phyloP scores from a whole-genome alignment of 2,888 invertebrate genomes.

The Athalia cordata region DNA sequence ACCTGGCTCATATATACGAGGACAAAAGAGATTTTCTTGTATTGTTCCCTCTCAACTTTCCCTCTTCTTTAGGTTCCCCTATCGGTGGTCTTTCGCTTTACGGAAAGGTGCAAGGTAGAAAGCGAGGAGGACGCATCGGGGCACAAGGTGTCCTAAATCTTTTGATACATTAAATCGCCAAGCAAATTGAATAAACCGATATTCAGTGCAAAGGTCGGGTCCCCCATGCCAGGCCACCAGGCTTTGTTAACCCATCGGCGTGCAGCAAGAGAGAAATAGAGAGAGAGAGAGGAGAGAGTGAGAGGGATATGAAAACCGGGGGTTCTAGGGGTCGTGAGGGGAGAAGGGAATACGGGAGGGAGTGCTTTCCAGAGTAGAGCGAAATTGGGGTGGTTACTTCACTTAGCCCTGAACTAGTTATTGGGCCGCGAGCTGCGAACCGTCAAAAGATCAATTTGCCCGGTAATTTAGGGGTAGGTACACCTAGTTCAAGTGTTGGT shows the following conservation, averaged over 20 bases:
- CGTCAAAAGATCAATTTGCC: constrained; percentile 38
- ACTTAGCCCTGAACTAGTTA: constrained; percentile 38
- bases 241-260: constrained; percentile 34
- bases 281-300: neutral
- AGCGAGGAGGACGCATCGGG: constrained; percentile 24
- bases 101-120: constrained; percentile 39
- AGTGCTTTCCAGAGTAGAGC: constrained; percentile 33
- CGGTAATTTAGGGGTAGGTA: neutral
- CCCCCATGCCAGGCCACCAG: constrained; percentile 20
- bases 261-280: neutral
- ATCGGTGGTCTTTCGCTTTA: constrained; percentile 30
- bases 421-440: constrained; percentile 32
- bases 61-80: neutral
- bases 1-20: constrained; percentile 13
- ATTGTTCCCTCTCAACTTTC: constrained; percentile 42
- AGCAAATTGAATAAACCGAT: constrained; percentile 44
- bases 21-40: constrained; percentile 37
- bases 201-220: constrained; percentile 38
- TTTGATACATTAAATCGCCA: constrained; percentile 43
- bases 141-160: constrained; percentile 43
- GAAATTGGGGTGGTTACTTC: constrained; percentile 38
- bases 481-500: neutral
- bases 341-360: neutral
- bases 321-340: neutral
- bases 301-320: neutral